Evolutionary conservation across 2,113 vertebrate species (phyloP).

Genomic region (Tachycineta bicolor): DNA sequence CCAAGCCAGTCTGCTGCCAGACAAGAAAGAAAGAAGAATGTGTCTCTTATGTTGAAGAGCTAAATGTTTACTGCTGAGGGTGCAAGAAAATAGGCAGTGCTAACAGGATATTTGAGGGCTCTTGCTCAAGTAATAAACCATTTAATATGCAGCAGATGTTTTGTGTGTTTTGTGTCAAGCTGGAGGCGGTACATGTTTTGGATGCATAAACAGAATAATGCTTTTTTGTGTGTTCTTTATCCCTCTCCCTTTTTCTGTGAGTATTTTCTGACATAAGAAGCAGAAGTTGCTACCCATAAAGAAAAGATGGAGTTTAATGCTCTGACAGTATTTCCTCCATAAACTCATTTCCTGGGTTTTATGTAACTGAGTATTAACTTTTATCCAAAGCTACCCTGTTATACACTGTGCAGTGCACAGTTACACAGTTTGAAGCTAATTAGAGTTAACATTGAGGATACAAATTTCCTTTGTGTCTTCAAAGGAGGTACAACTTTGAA

Average conservation of each 20-base stretch:
- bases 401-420: neutral
- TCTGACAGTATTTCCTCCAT: neutral
- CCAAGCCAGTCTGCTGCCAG: neutral
- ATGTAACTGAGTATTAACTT: neutral
- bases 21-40: neutral
- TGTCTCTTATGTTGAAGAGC: neutral
- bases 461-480: neutral
- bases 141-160: neutral
- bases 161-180: neutral
- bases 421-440: constrained; percentile 3
- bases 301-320: neutral
- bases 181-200: neutral
- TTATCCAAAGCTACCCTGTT: neutral
- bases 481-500: neutral
- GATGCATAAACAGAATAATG: neutral
- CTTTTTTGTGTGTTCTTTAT: neutral
- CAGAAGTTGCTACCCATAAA: neutral
- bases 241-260: neutral
- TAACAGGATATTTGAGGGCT: neutral
- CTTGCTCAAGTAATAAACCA: neutral
- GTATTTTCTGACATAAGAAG: neutral
- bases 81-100: neutral
- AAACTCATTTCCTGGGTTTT: neutral
- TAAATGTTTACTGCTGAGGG: neutral
- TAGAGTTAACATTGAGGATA: neutral